Evolutionary conservation across 2,797 vertebrate genomes (phyloP).

Genomic region (Semotilus atromaculatus): DNA sequence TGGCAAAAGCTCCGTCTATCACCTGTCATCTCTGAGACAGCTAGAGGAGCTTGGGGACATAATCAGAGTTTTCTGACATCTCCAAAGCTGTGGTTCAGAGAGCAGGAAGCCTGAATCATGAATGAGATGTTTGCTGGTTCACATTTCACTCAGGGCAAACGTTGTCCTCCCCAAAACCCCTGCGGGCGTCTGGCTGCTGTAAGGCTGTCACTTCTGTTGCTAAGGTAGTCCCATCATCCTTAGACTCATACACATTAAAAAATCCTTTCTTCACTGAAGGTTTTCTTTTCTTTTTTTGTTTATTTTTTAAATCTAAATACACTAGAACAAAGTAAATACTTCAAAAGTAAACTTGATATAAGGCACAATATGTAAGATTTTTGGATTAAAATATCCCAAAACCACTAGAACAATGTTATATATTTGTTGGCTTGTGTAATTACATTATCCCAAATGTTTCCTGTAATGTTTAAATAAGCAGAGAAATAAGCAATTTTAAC

Average conservation of each 20-base stretch:
- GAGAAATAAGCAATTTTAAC: too few relatives aligned
- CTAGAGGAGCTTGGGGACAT: constrained; percentile 14
- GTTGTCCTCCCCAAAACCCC: constrained; percentile 6
- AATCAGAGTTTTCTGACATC: constrained; percentile 32
- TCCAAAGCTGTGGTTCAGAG: constrained; percentile 28
- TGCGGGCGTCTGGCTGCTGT: neutral
- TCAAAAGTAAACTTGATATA: neutral
- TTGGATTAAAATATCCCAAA: too few relatives aligned
- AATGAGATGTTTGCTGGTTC: constrained; percentile 43
- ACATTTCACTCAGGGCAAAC: constrained; percentile 29
- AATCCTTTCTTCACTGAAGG: neutral
- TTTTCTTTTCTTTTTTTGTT: neutral
- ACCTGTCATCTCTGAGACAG: neutral
- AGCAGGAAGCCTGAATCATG: constrained; percentile 38
- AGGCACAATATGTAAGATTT: too few relatives aligned
- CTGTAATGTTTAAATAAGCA: too few relatives aligned
- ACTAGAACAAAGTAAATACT: neutral
- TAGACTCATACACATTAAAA: neutral
- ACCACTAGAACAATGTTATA: too few relatives aligned
- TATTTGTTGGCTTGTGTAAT: too few relatives aligned
- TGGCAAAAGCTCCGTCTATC: constrained; percentile 29
- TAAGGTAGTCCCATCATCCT: constrained; percentile 17
- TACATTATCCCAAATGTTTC: too few relatives aligned
- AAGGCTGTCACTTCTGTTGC: constrained; percentile 11
- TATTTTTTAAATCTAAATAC: too few relatives aligned